Conservation (phyloP, 2,113 vertebrate species). For the Daboia siamensis region DNA sequence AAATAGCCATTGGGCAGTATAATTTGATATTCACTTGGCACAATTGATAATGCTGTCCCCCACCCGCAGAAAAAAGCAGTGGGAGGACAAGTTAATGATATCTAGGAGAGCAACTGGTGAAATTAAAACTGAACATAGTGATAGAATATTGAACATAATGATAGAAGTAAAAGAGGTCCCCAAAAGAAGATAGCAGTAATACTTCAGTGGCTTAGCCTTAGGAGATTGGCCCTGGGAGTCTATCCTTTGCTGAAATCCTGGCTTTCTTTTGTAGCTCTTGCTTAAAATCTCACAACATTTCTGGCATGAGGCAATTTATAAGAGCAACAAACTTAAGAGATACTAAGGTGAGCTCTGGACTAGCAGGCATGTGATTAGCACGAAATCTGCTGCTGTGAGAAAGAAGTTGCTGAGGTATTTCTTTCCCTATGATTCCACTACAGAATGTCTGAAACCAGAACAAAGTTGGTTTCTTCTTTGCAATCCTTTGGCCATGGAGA, state of each 20-base stretch:
- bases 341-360: neutral
- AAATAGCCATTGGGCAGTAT: neutral
- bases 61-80: neutral
- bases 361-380: neutral
- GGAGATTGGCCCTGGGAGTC: neutral
- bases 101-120: neutral
- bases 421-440: neutral
- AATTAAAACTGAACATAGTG: neutral
- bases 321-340: neutral
- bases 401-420: neutral
- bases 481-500: neutral
- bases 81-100: fast-evolving
- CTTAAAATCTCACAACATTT: neutral
- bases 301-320: neutral
- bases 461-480: neutral
- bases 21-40: neutral
- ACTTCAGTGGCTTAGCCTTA: neutral
- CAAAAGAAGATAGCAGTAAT: neutral
- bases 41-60: neutral
- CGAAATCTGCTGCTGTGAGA: neutral
- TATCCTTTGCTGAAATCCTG: neutral
- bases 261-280: neutral
- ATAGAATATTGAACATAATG: neutral
- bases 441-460: neutral
- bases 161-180: neutral